Conservation (phyloP, 2,113 vertebrate genomes). For the Formicarius rufipectus region DNA sequence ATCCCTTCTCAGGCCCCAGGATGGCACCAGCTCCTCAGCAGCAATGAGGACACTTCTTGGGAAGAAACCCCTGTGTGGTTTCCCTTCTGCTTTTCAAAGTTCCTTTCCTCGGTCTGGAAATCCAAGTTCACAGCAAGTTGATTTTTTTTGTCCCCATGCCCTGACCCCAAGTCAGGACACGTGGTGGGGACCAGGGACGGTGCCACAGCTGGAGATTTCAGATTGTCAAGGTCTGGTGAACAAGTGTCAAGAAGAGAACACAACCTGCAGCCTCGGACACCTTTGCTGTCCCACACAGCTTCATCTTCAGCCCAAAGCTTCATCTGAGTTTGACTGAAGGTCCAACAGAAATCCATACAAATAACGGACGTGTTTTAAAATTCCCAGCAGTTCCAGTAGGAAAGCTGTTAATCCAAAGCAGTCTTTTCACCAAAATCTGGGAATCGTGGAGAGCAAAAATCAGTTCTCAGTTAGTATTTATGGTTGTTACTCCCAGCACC, state of each 20-base stretch:
- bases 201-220: not conserved
- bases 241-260: not conserved
- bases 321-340: not conserved
- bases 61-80: not conserved
- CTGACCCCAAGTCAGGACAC: not conserved
- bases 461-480: not conserved
- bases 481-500: not conserved
- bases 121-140: not conserved
- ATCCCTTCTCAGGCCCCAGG: accelerated
- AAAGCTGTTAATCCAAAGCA: not conserved
- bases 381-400: not conserved
- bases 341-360: not conserved
- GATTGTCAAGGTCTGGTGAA: not conserved
- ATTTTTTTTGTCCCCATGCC: not conserved
- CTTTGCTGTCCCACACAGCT: not conserved
- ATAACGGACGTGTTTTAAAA: not conserved
- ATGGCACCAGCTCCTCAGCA: not conserved
- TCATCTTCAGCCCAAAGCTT: not conserved
- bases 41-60: not conserved
- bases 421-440: not conserved
- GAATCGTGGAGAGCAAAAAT: not conserved
- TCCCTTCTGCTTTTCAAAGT: not conserved
- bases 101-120: not conserved
- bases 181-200: accelerated
- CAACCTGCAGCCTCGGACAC: not conserved